Evolutionary conservation across 2,113 vertebrate species (phyloP).

Genomic region (Mola mola): DNA sequence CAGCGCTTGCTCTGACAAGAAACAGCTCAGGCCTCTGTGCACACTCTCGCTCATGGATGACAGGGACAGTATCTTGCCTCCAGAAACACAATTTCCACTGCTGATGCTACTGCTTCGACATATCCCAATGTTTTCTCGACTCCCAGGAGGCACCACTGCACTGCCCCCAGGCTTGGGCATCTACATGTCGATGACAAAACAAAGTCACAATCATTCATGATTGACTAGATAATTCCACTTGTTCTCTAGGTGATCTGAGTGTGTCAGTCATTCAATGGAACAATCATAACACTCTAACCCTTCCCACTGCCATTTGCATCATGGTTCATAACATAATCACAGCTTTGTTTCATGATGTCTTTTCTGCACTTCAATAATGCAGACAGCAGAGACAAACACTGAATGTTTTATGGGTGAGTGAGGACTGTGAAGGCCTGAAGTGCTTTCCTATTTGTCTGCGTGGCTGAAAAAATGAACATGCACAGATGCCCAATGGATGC

Average conservation of each 20-base stretch:
- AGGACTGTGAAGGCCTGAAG: neutral
- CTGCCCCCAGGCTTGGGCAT: conserved; percentile 67
- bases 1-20: conserved; percentile 87
- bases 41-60: conserved; percentile 89
- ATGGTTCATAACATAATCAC: neutral
- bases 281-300: neutral
- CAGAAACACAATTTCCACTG: conserved; percentile 54
- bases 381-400: conserved; percentile 5
- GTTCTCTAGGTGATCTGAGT: neutral
- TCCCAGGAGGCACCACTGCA: conserved; percentile 45
- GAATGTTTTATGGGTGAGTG: conserved; percentile 17
- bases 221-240: too few relatives aligned
- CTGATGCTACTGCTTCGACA: conserved; percentile 75
- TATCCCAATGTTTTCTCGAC: conserved; percentile 50
- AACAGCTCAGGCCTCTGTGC: conserved; percentile 87
- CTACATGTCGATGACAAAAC: conserved; percentile 60
- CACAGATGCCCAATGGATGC: neutral
- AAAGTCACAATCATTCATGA: neutral
- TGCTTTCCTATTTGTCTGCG: neutral
- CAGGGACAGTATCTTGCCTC: conserved; percentile 87
- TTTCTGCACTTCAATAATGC: conserved; percentile 1
- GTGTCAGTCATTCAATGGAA: neutral
- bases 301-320: neutral
- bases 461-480: neutral
- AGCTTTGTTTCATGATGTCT: conserved; percentile 3